These are phyloP conservation scores for Drosophila santomea DNA, from an alignment of 1,140 invertebrate species.

Conservation along the genomic window DNA sequence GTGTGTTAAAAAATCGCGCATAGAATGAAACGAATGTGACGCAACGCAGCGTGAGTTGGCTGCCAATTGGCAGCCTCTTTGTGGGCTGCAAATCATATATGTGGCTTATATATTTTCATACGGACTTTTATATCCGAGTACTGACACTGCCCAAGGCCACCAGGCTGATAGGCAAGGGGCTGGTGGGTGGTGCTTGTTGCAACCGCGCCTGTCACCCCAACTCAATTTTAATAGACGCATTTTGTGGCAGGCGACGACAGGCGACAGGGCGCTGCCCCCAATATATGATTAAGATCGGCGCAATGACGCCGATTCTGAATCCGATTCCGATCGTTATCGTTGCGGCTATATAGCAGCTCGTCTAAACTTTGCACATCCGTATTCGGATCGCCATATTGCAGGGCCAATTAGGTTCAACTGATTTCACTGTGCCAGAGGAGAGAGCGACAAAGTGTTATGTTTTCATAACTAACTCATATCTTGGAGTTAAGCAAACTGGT, in stretches of 20 bases:
- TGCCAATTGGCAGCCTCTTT: slow-evolving; percentile 58
- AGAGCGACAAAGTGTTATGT: background rate
- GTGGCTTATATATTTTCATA: slow-evolving; percentile 21
- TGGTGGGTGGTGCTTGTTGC: background rate
- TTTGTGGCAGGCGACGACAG: slow-evolving; percentile 55
- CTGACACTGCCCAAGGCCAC: slow-evolving; percentile 75
- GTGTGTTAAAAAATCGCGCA: slow-evolving; percentile 17
- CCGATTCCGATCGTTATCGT: slow-evolving; percentile 62
- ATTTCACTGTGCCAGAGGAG: slow-evolving; percentile 13
- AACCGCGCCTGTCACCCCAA: slow-evolving; percentile 45
- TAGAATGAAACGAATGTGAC: slow-evolving; percentile 39
- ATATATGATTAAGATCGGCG: slow-evolving; percentile 67
- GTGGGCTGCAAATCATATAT: slow-evolving; percentile 29
- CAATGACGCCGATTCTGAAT: slow-evolving; percentile 55
- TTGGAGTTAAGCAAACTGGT: background rate
- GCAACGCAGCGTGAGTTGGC: slow-evolving; percentile 41
- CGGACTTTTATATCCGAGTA: slow-evolving; percentile 25
- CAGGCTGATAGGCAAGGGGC: background rate
- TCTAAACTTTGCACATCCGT: slow-evolving; percentile 15
- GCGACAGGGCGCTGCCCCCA: slow-evolving; percentile 56
- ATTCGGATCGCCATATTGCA: slow-evolving; percentile 22
- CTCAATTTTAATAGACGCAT: slow-evolving; percentile 71
- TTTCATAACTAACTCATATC: background rate
- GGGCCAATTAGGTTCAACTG: slow-evolving; percentile 41
- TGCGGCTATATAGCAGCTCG: slow-evolving; percentile 29